Evolutionary conservation across 2,797 vertebrate species (phyloP).

Genomic region (Eulemur mongoz): DNA sequence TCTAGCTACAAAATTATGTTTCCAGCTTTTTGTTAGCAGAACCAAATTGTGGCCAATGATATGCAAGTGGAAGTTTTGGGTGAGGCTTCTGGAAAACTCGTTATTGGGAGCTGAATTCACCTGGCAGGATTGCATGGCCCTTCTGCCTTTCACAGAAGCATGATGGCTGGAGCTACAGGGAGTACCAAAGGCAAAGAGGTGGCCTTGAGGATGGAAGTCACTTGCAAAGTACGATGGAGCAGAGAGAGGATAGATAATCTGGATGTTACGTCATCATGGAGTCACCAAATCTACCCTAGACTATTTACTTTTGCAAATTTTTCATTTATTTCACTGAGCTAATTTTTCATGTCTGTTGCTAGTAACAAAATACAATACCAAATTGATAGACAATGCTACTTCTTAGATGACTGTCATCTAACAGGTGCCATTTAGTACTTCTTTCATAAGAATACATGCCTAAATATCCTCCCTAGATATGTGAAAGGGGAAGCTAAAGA

Average conservation of each 20-base stretch:
- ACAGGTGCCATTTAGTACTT: not conserved
- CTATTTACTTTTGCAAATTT: not conserved
- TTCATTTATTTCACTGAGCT: not conserved
- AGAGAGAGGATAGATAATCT: not conserved
- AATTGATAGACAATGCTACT: not conserved
- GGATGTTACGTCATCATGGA: not conserved
- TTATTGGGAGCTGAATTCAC: not conserved
- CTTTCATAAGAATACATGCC: not conserved
- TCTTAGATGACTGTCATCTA: not conserved
- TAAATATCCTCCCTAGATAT: not conserved
- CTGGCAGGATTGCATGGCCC: not conserved
- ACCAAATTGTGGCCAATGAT: not conserved
- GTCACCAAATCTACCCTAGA: not conserved
- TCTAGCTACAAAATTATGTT: not conserved
- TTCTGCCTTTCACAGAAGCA: not conserved
- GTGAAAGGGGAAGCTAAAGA: not conserved
- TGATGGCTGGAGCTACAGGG: not conserved
- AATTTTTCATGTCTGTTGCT: not conserved
- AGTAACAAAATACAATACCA: not conserved
- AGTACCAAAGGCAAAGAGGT: not conserved
- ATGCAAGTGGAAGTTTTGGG: not conserved
- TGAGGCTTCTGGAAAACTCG: not conserved
- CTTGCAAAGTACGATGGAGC: not conserved
- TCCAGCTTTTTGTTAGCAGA: not conserved
- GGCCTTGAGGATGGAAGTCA: not conserved